These are phyloP conservation scores for Nasonia oneida DNA, from an alignment of 2,888 invertebrate species.

Conservation along the genomic window DNA sequence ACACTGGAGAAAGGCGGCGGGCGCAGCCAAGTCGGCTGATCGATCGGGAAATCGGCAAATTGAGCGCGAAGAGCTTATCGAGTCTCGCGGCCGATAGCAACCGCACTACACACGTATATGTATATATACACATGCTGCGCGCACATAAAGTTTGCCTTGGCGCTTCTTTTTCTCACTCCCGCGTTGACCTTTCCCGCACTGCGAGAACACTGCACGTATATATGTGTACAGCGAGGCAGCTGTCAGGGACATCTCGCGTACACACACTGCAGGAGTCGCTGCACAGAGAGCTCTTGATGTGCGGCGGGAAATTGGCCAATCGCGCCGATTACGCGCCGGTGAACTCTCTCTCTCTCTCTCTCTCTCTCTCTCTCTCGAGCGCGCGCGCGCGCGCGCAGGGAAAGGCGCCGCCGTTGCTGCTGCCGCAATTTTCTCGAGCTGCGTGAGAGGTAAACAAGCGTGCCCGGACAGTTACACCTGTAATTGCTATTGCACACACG, in stretches of 20 bases:
- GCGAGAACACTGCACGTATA: too few relatives aligned
- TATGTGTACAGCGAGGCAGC: too few relatives aligned
- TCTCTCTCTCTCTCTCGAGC: neutral
- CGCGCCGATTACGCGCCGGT: slow-evolving; percentile 32
- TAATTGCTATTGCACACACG: slow-evolving; percentile 10
- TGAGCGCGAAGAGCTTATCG: slow-evolving; percentile 46
- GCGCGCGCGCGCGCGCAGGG: neutral
- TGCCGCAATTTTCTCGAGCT: slow-evolving; percentile 9
- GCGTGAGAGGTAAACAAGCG: slow-evolving; percentile 8
- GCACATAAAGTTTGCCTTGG: slow-evolving; percentile 4
- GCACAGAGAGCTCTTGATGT: neutral
- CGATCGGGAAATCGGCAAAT: slow-evolving; percentile 51
- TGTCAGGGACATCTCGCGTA: too few relatives aligned
- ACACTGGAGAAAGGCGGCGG: neutral
- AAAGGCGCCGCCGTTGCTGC: neutral
- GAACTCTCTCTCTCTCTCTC: neutral
- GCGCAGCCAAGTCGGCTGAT: neutral
- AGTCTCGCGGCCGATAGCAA: slow-evolving; percentile 27
- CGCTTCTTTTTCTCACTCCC: slow-evolving; percentile 9
- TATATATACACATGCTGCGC: neutral
- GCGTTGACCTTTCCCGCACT: slow-evolving; percentile 10
- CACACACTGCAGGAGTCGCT: too few relatives aligned
- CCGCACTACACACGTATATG: neutral
- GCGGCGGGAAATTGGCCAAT: slow-evolving; percentile 33
- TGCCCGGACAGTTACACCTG: slow-evolving; percentile 16